Conservation (phyloP, 1,140 invertebrate species). For the Trinorchestia longiramus region DNA sequence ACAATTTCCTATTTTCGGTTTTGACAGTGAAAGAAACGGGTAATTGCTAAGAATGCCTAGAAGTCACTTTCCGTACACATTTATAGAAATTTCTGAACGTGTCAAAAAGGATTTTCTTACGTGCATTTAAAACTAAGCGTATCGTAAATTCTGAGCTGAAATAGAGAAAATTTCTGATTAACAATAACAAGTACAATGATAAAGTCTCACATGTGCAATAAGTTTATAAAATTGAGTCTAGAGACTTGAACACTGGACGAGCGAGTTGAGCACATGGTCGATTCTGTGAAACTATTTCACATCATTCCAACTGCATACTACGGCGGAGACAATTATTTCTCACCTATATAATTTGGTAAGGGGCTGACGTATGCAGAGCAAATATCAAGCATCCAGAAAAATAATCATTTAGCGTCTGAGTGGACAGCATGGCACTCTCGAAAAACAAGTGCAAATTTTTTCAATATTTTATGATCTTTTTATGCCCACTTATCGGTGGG, state of each 20-base stretch:
- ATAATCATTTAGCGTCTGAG: neutral
- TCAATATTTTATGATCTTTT: neutral
- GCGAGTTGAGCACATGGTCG: neutral
- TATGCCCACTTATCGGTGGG: neutral
- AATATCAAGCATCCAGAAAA: neutral
- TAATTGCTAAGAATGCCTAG: slow-evolving; percentile 30
- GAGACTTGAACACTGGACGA: neutral
- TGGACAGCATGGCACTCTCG: neutral
- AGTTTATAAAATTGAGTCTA: neutral
- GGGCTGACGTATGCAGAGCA: neutral
- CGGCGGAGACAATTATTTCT: neutral
- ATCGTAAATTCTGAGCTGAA: neutral
- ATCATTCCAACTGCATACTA: neutral
- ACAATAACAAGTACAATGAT: slow-evolving; percentile 13
- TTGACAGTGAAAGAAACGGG: neutral
- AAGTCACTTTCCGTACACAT: neutral
- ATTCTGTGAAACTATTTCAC: neutral
- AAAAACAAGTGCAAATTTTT: neutral
- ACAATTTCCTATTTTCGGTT: neutral
- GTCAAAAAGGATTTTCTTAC: neutral
- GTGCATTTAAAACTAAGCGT: slow-evolving; percentile 8
- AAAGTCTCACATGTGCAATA: neutral
- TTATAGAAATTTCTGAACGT: neutral
- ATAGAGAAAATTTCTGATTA: neutral
- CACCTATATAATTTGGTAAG: neutral